Conservation (phyloP, 1,140 invertebrate genomes). For the Diprion similis region DNA sequence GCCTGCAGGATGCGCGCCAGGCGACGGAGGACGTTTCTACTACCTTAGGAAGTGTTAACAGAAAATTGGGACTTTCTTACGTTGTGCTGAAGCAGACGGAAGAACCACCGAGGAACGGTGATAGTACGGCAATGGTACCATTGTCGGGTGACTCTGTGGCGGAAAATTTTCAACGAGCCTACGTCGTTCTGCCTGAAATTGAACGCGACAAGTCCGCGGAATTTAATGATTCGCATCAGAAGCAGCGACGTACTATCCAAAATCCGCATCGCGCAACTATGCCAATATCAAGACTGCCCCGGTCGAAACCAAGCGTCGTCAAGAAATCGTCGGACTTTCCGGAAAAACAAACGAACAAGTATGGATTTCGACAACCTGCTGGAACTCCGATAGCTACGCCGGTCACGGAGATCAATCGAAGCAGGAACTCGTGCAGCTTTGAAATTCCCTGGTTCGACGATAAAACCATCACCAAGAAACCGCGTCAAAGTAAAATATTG, state of each 20-base stretch:
- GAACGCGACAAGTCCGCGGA: not conserved
- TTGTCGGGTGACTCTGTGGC: not conserved
- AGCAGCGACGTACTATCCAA: not conserved
- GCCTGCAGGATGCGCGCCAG: not conserved
- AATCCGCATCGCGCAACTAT: not conserved
- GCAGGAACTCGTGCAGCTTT: slow-evolving; percentile 33
- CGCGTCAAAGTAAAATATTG: not conserved
- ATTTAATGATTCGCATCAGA: not conserved
- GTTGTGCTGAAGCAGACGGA: not conserved
- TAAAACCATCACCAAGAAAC: slow-evolving; percentile 9
- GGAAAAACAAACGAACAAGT: slow-evolving; percentile 2
- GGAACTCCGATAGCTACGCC: not conserved
- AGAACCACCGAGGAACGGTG: not conserved
- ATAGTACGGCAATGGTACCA: not conserved
- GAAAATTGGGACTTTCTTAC: not conserved
- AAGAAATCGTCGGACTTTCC: not conserved
- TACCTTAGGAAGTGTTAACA: not conserved
- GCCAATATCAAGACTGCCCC: not conserved
- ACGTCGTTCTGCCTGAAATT: too few relatives aligned
- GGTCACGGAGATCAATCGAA: slow-evolving; percentile 19
- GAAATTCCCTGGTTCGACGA: slow-evolving; percentile 24
- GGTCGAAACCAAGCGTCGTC: not conserved
- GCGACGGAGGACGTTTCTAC: not conserved
- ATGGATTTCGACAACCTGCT: not conserved
- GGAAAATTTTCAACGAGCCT: too few relatives aligned